Base-by-base conservation (phyloP, 2,888 invertebrate genomes). In the Dolomedes plantarius region DNA sequence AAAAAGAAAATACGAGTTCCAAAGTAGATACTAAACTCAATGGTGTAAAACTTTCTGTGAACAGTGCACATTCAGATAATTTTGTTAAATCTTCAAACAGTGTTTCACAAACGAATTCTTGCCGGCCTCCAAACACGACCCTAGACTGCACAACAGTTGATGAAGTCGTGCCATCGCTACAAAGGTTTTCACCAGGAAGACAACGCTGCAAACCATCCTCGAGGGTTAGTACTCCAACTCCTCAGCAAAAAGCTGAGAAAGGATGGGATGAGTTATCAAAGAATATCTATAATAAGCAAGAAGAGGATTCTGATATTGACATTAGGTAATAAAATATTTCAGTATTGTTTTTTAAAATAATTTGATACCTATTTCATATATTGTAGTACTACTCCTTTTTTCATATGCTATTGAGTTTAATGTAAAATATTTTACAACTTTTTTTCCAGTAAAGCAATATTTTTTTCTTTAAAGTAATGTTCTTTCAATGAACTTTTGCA, bases 101-200 rank as follows among this genome's bases (percentile, higher is more conserved):
- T 32, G 9, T 28, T 0, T 46, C 29, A 19, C 19, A 56, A 1
- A 9, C 19, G 1, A 32, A 5, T 27, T 16, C 29, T 1, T 11
- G 19, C 16, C 41, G n/a, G 7, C 27, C 19, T 11, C 19, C 28
- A 2, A 39, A 36, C 36, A 6, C 39, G 16, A 13, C 16, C 9
- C 16, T 29, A 13, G 73, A 73, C 13, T 31, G 36, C 7, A 81
- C 81, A 16, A 67, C 64, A 11, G 36, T 67, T 6, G 83, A 83
- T 41, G 83, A 77, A 36, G 65, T 76, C 3, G 83, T 77, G 0
- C 83, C 83, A 56, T 83, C 83, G 0, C n/a, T 83, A n/a, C 76
- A 83, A 29, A 71, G 83, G 64, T 83, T 83, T 39, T 76, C 76
- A 1, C 83, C 83, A 1, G 76, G 23, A 2, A 69, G 83, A 19